Percentiles rank a stretch among this genome's conserved stretches.
Evolutionary conservation across 2,797 vertebrate species (phyloP).

Genomic region (Mionectes olivaceus): DNA sequence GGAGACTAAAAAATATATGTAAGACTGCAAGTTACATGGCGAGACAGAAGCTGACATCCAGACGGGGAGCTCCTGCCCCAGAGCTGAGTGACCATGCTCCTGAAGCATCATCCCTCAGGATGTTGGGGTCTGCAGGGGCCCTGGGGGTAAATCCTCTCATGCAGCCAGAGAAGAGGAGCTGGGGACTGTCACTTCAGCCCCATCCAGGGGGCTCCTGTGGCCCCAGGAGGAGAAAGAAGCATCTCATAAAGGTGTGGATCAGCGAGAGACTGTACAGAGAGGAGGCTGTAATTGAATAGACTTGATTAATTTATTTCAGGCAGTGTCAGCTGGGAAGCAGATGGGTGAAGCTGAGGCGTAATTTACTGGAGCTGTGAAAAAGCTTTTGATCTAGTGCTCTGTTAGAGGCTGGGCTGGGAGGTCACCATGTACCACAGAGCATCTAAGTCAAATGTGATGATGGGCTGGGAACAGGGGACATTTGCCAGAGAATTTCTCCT

Average conservation of each 20-base stretch:
- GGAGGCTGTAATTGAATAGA: background rate
- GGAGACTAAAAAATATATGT: background rate
- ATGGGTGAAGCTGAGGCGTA: constrained; percentile 43
- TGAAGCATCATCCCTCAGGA: too few species aligned
- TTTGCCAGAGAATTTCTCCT: background rate
- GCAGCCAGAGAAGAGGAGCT: background rate
- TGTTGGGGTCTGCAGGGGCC: background rate
- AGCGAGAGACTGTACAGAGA: background rate
- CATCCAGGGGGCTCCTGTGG: background rate
- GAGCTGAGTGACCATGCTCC: background rate
- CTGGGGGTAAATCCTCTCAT: background rate
- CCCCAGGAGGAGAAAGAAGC: background rate
- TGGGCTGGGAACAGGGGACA: background rate
- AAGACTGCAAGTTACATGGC: background rate
- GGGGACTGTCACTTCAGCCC: background rate
- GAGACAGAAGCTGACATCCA: background rate
- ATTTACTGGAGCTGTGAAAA: constrained; percentile 35
- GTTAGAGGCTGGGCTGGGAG: background rate
- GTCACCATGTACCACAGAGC: background rate
- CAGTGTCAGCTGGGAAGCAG: constrained; percentile 51
- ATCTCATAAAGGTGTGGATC: background rate
- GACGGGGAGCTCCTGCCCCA: background rate
- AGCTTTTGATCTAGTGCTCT: constrained; percentile 24
- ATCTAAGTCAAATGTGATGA: background rate
- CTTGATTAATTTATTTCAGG: constrained; percentile 62